Conservation (phyloP, 92 coral and sea anemone species). For the Plumapathes pennacea region DNA sequence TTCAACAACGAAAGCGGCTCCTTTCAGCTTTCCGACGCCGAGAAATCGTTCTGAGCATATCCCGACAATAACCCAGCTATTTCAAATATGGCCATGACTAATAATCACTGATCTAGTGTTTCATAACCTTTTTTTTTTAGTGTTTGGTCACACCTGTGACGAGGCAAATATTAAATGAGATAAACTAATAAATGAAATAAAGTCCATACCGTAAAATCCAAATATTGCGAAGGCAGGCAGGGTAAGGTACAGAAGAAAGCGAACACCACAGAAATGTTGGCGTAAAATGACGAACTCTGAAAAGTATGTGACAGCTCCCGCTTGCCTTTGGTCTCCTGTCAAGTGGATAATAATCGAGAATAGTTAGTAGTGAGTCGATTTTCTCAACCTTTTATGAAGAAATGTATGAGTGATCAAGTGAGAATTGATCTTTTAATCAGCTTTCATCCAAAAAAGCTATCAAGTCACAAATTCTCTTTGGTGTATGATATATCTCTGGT, state of each 20-base stretch:
- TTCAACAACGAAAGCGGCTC: too few relatives aligned
- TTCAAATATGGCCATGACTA: too few relatives aligned
- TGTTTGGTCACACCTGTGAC: too few relatives aligned
- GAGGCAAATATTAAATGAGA: too few relatives aligned
- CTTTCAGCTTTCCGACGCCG: too few relatives aligned
- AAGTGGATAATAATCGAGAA: too few relatives aligned
- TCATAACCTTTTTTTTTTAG: too few relatives aligned
- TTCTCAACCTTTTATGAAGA: too few relatives aligned
- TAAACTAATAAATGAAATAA: not conserved
- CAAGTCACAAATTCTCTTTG: not conserved
- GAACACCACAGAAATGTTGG: conserved; percentile 64
- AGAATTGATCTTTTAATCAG: not conserved
- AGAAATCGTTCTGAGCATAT: too few relatives aligned
- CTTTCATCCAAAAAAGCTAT: not conserved
- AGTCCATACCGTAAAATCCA: conserved; percentile 79
- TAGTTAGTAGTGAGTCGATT: too few relatives aligned
- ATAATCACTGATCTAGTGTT: too few relatives aligned
- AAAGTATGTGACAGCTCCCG: conserved; percentile 28
- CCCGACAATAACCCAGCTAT: too few relatives aligned
- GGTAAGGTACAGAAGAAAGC: conserved; percentile 47
- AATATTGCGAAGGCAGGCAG: conserved; percentile 52
- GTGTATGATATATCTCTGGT: not conserved
- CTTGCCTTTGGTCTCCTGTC: conserved; percentile 73
- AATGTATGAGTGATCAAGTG: not conserved
- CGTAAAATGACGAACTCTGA: conserved; percentile 64